These are phyloP conservation scores for Phyllotreta striolata DNA, from an alignment of 2,888 invertebrate genomes.

Conservation along the genomic window DNA sequence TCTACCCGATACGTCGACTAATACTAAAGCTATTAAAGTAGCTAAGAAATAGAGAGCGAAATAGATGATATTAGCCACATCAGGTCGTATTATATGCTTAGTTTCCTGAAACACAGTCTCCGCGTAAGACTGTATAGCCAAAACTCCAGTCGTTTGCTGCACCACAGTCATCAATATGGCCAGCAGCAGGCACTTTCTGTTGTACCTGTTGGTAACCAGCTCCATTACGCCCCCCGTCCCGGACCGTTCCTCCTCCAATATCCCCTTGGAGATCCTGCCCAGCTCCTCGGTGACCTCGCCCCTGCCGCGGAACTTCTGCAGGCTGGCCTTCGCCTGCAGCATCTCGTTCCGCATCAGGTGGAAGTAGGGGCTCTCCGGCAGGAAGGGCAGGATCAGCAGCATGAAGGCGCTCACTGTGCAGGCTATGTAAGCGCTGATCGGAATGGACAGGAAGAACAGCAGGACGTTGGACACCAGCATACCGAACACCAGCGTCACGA, in stretches of 20 bases:
- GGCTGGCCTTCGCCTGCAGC: constrained; percentile 67
- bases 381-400: constrained; percentile 61
- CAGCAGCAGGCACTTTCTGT: constrained; percentile 52
- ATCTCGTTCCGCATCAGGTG: constrained; percentile 66
- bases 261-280: constrained; percentile 62
- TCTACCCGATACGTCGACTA: constrained; percentile 70
- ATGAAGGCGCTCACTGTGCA: constrained; percentile 9
- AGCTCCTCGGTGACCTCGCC: constrained; percentile 61
- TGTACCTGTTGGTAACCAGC: constrained; percentile 45
- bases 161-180: constrained; percentile 61
- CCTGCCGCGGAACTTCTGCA: constrained; percentile 69
- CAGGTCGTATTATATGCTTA: constrained; percentile 50
- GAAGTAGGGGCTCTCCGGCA: constrained; percentile 78
- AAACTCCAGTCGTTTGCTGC: constrained; percentile 60
- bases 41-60: constrained; percentile 19
- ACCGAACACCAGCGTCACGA: constrained; percentile 30
- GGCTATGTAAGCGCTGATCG: constrained; percentile 16
- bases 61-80: constrained; percentile 53
- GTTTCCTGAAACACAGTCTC: constrained; percentile 55
- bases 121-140: constrained; percentile 58
- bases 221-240: constrained; percentile 63
- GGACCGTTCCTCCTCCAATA: constrained; percentile 61
- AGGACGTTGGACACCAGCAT: constrained; percentile 35
- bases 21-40: constrained; percentile 54
- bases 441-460: constrained; percentile 22